phyloP scores from a whole-genome alignment of 2,888 invertebrate species.

The Lasioglossum zephyrum region DNA sequence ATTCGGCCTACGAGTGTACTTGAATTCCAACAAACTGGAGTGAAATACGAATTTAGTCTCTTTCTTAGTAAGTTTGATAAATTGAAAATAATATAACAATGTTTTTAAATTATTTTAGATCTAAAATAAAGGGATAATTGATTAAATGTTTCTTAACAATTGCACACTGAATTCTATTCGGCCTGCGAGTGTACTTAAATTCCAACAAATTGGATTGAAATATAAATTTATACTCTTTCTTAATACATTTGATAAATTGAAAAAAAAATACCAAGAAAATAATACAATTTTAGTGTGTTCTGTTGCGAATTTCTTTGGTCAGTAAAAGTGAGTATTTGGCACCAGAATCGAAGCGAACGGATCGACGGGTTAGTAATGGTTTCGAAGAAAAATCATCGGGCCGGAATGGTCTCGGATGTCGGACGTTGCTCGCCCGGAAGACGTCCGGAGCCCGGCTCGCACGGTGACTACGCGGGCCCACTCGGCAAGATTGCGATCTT shows the following conservation, averaged over 20 bases:
- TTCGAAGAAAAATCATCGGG: slow-evolving; percentile 1
- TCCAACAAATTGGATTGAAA: too few relatives aligned
- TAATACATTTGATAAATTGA: too few relatives aligned
- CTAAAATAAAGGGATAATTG: too few relatives aligned
- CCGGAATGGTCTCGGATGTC: neutral
- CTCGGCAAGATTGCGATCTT: slow-evolving; percentile 27
- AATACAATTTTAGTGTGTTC: neutral
- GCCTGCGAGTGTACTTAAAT: too few relatives aligned
- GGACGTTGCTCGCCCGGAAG: neutral
- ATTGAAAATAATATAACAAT: too few relatives aligned
- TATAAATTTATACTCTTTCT: too few relatives aligned
- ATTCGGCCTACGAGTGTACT: too few relatives aligned
- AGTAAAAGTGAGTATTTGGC: neutral
- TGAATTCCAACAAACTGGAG: too few relatives aligned
- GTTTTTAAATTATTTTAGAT: too few relatives aligned
- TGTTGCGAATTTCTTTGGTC: neutral
- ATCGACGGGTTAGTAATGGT: neutral
- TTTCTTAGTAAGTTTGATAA: too few relatives aligned
- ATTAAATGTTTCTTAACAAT: neutral
- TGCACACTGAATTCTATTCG: neutral
- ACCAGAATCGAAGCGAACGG: neutral
- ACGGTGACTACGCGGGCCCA: slow-evolving; percentile 11
- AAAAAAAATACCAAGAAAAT: neutral
- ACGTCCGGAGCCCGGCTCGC: neutral
- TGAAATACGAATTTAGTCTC: too few relatives aligned